Conservation (phyloP, 2,113 vertebrate species). For the Bagarius yarrelli region DNA sequence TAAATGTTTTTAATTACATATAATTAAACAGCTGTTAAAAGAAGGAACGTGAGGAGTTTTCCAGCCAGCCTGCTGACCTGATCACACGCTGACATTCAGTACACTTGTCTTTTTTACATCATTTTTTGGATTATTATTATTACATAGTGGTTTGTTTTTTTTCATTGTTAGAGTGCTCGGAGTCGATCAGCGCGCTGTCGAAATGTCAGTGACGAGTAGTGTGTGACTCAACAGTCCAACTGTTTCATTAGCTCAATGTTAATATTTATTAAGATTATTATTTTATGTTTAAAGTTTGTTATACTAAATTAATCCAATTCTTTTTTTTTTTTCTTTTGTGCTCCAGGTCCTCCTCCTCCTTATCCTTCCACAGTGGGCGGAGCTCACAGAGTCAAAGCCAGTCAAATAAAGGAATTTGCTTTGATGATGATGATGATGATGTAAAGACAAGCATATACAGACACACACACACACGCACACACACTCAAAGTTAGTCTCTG, state of each 20-base stretch:
- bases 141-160: too few species aligned
- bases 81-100: too few species aligned
- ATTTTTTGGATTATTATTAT: too few species aligned
- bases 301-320: not conserved
- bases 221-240: too few species aligned
- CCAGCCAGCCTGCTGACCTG: too few species aligned
- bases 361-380: slow-evolving; percentile 62
- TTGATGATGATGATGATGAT: slow-evolving; percentile 82
- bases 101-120: too few species aligned
- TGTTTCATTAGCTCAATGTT: not conserved
- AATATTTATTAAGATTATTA: not conserved
- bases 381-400: slow-evolving; percentile 80
- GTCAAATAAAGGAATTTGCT: slow-evolving; percentile 72
- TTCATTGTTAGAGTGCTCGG: too few species aligned
- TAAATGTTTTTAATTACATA: too few species aligned
- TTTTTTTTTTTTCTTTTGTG: not conserved
- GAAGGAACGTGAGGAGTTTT: too few species aligned
- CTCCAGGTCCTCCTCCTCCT: slow-evolving; percentile 20
- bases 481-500: not conserved
- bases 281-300: not conserved
- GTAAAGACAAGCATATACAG: slow-evolving; percentile 58
- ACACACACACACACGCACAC: not conserved
- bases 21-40: too few species aligned
- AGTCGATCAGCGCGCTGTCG: too few species aligned
- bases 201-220: too few species aligned